These are phyloP conservation scores for Drosophila aff. DNA, from an alignment of 1,140 invertebrate species.

Conservation along the genomic window DNA sequence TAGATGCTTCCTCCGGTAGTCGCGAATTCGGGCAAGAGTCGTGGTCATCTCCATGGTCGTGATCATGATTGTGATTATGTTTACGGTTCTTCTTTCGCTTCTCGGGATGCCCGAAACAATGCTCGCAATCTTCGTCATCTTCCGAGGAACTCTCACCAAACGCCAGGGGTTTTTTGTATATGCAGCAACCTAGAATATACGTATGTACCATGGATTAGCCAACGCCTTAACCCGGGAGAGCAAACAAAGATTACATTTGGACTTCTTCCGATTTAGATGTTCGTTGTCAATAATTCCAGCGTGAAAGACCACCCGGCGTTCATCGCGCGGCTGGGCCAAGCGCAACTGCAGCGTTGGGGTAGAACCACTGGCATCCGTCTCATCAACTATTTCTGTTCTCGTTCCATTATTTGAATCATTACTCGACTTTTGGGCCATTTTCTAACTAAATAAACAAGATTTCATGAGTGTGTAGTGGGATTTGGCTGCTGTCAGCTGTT, in stretches of 20 bases:
- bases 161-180: constrained; percentile 92
- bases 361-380: constrained; percentile 57
- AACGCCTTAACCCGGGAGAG: too few relatives aligned
- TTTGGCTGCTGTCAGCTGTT: constrained; percentile 2
- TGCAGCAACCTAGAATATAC: constrained; percentile 91
- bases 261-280: constrained; percentile 96
- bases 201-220: background rate
- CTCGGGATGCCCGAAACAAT: constrained; percentile 94
- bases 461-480: constrained; percentile 17
- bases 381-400: constrained; percentile 50
- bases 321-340: constrained; percentile 87
- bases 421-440: constrained; percentile 56
- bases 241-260: constrained; percentile 91
- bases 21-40: constrained; percentile 5
- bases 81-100: constrained; percentile 87
- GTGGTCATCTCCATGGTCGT: constrained; percentile 6
- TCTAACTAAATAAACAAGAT: constrained; percentile 37
- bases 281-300: constrained; percentile 96
- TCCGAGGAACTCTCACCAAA: constrained; percentile 94
- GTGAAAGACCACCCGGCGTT: constrained; percentile 94
- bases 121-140: constrained; percentile 92
- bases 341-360: constrained; percentile 90
- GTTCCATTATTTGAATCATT: constrained; percentile 20
- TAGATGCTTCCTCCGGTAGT: constrained; percentile 40
- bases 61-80: constrained; percentile 15